A percentile compares a stretch with the other conserved stretches of the same genome.
phyloP scores from a whole-genome alignment of 2,113 vertebrate genomes.

The Circaetus gallicus region DNA sequence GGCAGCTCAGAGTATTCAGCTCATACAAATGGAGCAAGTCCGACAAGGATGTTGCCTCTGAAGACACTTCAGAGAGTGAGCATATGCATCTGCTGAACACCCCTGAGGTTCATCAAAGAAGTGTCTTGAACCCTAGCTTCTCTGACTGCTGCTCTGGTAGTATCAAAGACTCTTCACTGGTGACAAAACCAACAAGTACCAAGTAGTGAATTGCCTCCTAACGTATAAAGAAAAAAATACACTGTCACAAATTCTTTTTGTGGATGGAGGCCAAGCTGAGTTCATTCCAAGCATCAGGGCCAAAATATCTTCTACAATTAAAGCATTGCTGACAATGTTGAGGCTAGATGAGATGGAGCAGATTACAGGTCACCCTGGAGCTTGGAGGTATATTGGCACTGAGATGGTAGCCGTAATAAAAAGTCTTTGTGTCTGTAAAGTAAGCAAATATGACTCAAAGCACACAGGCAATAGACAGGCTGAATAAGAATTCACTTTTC shows the following conservation, averaged over 20 bases:
- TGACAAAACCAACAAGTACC: constrained; percentile 13
- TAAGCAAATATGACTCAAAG: constrained; percentile 26
- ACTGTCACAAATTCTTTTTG: not conserved
- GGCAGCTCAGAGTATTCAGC: not conserved
- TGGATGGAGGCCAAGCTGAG: constrained; percentile 1
- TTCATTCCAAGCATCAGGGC: not conserved
- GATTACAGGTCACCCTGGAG: constrained; percentile 21
- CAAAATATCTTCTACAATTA: constrained; percentile 36
- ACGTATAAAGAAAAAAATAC: not conserved
- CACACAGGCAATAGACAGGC: not conserved
- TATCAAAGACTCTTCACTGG: not conserved
- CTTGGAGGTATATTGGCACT: not conserved
- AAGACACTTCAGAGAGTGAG: not conserved
- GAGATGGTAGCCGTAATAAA: not conserved
- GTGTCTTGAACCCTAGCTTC: not conserved
- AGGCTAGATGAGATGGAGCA: not conserved
- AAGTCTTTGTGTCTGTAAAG: constrained; percentile 13
- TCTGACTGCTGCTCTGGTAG: not conserved
- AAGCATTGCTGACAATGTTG: not conserved
- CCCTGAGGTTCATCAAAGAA: not conserved
- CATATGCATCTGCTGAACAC: not conserved
- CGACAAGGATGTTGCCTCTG: not conserved
- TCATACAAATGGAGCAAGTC: not conserved
- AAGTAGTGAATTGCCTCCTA: not conserved
- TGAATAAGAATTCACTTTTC: not conserved